Evolutionary conservation across 1,140 invertebrate species (phyloP).

Genomic region (Achroia grisella): DNA sequence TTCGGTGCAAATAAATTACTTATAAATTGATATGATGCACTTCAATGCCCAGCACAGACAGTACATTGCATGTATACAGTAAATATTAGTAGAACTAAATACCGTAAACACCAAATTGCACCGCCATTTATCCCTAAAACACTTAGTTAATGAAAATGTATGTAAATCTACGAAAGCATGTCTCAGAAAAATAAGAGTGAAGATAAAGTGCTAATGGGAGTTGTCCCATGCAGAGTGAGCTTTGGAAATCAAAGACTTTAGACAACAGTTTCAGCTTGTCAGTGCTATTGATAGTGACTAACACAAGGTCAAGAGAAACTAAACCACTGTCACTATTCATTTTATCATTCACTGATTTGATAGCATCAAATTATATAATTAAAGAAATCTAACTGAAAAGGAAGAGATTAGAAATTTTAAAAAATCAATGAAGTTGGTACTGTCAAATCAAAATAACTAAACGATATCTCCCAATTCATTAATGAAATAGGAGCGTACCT

Average conservation of each 20-base stretch:
- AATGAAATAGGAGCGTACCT: conserved; percentile 46
- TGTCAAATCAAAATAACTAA: conserved; percentile 32
- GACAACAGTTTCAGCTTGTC: conserved; percentile 61
- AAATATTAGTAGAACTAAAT: conserved; percentile 54
- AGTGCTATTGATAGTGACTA: conserved; percentile 64
- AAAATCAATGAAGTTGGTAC: conserved; percentile 27
- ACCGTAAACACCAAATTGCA: conserved; percentile 59
- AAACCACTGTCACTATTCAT: conserved; percentile 45
- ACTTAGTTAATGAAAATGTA: conserved; percentile 50
- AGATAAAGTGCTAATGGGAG: conserved; percentile 38
- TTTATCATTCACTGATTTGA: conserved; percentile 44
- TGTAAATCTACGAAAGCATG: conserved; percentile 69
- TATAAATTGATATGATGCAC: conserved; percentile 65
- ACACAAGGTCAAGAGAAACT: conserved; percentile 38
- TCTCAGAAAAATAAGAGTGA: conserved; percentile 63
- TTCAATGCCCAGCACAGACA: conserved; percentile 54
- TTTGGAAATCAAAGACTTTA: conserved; percentile 58
- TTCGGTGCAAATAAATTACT: conserved; percentile 24
- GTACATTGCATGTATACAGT: conserved; percentile 56
- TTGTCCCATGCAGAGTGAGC: conserved; percentile 44
- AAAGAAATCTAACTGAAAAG: no score
- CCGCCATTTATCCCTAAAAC: conserved; percentile 52
- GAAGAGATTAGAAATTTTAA: no score
- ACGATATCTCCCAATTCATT: conserved; percentile 19
- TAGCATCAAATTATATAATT: conserved; percentile 39